Base-by-base conservation (phyloP, 2,888 invertebrate species). In the Macrosoma leucophasiata region DNA sequence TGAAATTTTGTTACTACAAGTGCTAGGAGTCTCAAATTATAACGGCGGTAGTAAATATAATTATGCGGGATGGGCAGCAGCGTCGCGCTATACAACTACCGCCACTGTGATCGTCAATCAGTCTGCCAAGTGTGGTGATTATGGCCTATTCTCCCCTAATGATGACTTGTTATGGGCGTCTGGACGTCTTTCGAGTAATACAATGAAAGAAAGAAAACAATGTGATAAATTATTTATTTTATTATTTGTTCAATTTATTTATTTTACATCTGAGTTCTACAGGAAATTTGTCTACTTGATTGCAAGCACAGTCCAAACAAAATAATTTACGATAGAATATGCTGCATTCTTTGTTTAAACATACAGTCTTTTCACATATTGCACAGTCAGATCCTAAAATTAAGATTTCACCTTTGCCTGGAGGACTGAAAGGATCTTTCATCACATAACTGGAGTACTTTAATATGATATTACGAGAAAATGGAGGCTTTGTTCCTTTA, bases 341-440 rank as follows among this genome's bases (percentile, higher is more conserved):
- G 69, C 95, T 94, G 62, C 96, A 96, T 29, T 87, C 86, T 50
- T 84, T 74, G 52, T 86, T 89, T 52, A 91, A 87, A 67, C 96
- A 96, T 3, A 94, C 90, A 40, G 85, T 51, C 54, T 86, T 87
- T 2, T 79, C 66, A 74, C 96, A 96, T 11, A 82, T 53, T 13
- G 79, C 70, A 70, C 96, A 96, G 59, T 93, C 89, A 7, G 90
- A 85, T 2, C 96, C 96, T 10, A 96, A 59, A 3, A 94, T 85
- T 40, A 94, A 73, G 55, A 90, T 90, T 68, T 94, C 91, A n/a
- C 91, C 89, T 62, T 87, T 89, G 33, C 89, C 89, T 4, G 90
- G 89, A 1, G 91, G 87, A 52, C 89, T 87, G 60, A 95, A 96
- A 0, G 96, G 96, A 74, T 96, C 95, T 57, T 91, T 91, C 88